Percentiles rank a stretch among this genome's conserved stretches.
phyloP scores from a whole-genome alignment of 2,113 vertebrate genomes.

The Silurus meridionalis region DNA sequence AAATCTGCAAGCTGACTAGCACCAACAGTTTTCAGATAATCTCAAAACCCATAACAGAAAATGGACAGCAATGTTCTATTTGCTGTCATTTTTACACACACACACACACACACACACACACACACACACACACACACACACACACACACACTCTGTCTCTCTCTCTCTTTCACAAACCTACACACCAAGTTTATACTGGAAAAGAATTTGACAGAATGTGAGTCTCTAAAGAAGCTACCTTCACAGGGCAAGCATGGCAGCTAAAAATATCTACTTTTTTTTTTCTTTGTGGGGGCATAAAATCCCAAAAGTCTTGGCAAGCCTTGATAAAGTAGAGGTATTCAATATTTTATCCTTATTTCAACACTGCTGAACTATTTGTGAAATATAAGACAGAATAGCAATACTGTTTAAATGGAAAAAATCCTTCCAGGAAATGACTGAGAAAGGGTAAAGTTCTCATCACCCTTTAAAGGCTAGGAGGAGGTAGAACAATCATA shows the following conservation, averaged over 20 bases:
- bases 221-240: not conserved
- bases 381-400: not conserved
- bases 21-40: slow-evolving; percentile 20
- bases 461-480: not conserved
- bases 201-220: slow-evolving; percentile 13
- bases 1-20: not conserved
- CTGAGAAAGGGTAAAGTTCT: not conserved
- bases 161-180: not conserved
- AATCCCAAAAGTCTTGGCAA: slow-evolving; percentile 19
- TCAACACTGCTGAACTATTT: not conserved
- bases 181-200: not conserved
- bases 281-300: not conserved
- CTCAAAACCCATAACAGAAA: slow-evolving; percentile 1
- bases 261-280: slow-evolving; percentile 42
- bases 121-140: slow-evolving; percentile 17
- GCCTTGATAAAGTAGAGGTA: not conserved
- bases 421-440: not conserved
- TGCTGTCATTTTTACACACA: not conserved
- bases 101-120: not conserved
- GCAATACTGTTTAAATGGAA: not conserved
- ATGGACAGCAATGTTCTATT: not conserved
- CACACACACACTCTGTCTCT: not conserved
- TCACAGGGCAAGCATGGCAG: slow-evolving; percentile 14
- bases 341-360: not conserved
- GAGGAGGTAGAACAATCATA: slow-evolving; percentile 14